Conservation (phyloP, 2,113 vertebrate genomes). For the Pyxicephalus adspersus region DNA sequence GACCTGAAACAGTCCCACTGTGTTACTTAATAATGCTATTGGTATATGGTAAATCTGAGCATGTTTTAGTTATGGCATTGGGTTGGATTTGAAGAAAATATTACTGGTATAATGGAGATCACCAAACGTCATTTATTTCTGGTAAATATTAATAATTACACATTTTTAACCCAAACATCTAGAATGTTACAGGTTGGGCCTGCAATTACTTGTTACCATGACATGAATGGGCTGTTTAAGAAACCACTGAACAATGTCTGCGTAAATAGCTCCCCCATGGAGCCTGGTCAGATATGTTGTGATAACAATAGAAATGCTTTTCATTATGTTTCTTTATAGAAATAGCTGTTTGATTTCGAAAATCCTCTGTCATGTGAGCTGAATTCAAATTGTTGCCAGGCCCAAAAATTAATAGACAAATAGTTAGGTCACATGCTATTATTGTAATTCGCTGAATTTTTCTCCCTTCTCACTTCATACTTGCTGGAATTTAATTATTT, state of each 20-base stretch:
- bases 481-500: conserved; percentile 43
- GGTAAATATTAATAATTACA: no score
- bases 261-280: conserved; percentile 36
- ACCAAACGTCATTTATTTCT: no score
- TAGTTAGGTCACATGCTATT: conserved; percentile 28
- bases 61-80: no score
- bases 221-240: conserved; percentile 23
- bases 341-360: conserved; percentile 35
- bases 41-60: no score
- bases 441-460: conserved; percentile 11
- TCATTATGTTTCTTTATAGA: conserved; percentile 30
- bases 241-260: conserved; percentile 36
- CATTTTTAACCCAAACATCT: background rate
- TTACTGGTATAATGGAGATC: no score
- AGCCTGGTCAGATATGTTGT: conserved; percentile 21
- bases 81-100: no score
- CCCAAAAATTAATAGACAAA: conserved; percentile 41
- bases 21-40: no score
- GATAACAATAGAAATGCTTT: conserved; percentile 46
- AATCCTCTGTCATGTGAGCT: conserved; percentile 36
- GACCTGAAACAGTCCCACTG: no score
- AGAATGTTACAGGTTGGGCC: background rate
- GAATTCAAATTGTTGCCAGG: conserved; percentile 21
- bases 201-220: conserved; percentile 42
- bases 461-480: background rate